These are phyloP conservation scores for Heteractis magnifica DNA, from an alignment of 92 coral and sea anemone genomes.

Conservation along the genomic window DNA sequence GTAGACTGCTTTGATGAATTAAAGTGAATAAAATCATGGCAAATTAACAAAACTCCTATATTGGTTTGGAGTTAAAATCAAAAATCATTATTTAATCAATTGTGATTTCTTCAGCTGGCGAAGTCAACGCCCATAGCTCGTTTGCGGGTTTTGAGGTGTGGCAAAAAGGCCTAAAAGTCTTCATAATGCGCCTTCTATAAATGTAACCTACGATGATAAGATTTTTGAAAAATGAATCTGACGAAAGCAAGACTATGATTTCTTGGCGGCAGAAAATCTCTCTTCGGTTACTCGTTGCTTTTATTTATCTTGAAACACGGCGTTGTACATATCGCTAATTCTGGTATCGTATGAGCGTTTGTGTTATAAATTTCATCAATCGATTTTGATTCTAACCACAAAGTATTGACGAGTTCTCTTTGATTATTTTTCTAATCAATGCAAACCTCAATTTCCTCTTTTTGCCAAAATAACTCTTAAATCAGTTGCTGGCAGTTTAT, in stretches of 20 bases:
- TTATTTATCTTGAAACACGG: background rate
- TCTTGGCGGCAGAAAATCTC: background rate
- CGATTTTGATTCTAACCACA: slow-evolving; percentile 45
- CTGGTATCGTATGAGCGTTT: slow-evolving; percentile 16
- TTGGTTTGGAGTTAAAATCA: slow-evolving; percentile 37
- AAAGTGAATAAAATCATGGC: slow-evolving; percentile 42
- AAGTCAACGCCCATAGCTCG: slow-evolving; percentile 24
- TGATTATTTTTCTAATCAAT: slow-evolving; percentile 60
- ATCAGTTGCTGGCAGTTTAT: slow-evolving; percentile 62
- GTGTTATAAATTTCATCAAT: slow-evolving; percentile 26
- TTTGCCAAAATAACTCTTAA: slow-evolving; percentile 52
- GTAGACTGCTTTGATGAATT: slow-evolving; percentile 24
- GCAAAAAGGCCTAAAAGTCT: background rate
- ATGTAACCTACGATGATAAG: background rate
- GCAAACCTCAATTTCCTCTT: slow-evolving; percentile 58
- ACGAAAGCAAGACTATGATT: background rate
- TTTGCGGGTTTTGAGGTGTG: slow-evolving; percentile 35
- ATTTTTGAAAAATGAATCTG: background rate
- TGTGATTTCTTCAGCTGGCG: slow-evolving; percentile 27
- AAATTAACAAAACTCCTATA: slow-evolving; percentile 39
- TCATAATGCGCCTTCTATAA: slow-evolving; percentile 6
- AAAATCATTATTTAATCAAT: slow-evolving; percentile 27
- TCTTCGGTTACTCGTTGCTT: background rate
- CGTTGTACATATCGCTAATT: background rate
- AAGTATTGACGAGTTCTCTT: slow-evolving; percentile 32